These are phyloP conservation scores for Pinna nobilis DNA, from an alignment of 1,140 invertebrate genomes.

Conservation along the genomic window DNA sequence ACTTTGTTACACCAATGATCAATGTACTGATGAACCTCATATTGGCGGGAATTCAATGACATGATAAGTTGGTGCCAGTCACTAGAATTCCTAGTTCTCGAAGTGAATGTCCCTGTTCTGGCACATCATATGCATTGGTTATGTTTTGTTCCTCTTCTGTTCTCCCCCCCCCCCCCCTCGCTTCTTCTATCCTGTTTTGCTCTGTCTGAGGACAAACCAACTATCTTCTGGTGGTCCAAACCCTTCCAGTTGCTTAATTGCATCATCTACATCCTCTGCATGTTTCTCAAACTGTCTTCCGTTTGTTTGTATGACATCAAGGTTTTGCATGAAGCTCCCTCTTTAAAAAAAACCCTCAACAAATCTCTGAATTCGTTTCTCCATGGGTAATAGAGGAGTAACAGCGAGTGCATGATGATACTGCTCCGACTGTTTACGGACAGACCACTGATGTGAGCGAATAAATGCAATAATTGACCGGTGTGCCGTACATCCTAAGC, in stretches of 20 bases:
- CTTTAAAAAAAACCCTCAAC: neutral
- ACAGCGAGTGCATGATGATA: neutral
- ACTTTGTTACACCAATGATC: constrained; percentile 8
- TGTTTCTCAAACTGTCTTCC: neutral
- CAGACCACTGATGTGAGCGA: constrained; percentile 10
- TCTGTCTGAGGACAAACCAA: neutral
- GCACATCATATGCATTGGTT: neutral
- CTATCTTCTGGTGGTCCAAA: neutral
- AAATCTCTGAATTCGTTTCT: neutral
- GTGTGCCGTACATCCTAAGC: neutral
- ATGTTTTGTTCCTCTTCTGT: neutral
- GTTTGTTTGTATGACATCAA: neutral
- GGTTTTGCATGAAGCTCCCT: neutral
- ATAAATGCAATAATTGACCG: neutral
- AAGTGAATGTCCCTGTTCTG: neutral
- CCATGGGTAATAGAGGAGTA: constrained; percentile 17
- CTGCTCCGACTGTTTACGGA: neutral
- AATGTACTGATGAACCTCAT: constrained; percentile 8
- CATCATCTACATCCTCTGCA: constrained; percentile 5
- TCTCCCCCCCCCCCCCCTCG: neutral
- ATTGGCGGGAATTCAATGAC: constrained; percentile 21
- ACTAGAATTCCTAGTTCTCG: neutral
- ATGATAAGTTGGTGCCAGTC: neutral
- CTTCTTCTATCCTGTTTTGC: constrained; percentile 8
- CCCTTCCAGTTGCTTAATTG: neutral